Evolutionary conservation across 2,113 vertebrate genomes (phyloP), one percentile per base, ranked within the genome.

Genomic region (Micromys minutus): DNA sequence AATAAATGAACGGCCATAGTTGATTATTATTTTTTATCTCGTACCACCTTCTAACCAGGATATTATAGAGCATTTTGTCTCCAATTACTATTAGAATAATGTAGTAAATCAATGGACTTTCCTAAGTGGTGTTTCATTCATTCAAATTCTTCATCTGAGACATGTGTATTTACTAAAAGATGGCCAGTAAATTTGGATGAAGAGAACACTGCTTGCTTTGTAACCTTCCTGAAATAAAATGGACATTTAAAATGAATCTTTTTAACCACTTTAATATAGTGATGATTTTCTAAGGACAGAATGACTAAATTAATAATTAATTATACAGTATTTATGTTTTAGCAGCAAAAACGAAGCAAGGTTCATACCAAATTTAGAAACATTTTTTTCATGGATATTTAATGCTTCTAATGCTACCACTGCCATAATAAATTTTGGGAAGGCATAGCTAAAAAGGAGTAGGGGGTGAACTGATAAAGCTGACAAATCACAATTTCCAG

Each of bases 161-260:
- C 10, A 90, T 87, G 24, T 39, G 86, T 85, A 34, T 71, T 96
- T 55, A 36, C 47, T 90, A 61, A 90, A 87, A 74, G 22, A 67
- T 79, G 77, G 59, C 45, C 47, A 87, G 45, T 50, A 71, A 87
- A 91, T 29, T 88, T 84, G 16, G n/a, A 6, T 47, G 5, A 52
- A 89, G 29, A 92, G 91, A 71, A 88, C 5, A 90, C 55, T 77
- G 9, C 7, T 85, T 12, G 31, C 42, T 96, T 92, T 87, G 50
- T 88, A 87, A 89, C 95, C 59, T 12, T 26, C 57, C 61, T 94
- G 81, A 94, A 94, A 75, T 87, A 8, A 81, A 80, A 52, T 76
- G 5, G 17, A 55, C 87, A 76, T 91, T 65, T 67, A 52, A 95
- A 84, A 94, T 83, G 39, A 92, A 71, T 19, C n/a, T n/a, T 84